Conservation (phyloP, 2,797 vertebrate species). For the Podarcis lilfordi region DNA sequence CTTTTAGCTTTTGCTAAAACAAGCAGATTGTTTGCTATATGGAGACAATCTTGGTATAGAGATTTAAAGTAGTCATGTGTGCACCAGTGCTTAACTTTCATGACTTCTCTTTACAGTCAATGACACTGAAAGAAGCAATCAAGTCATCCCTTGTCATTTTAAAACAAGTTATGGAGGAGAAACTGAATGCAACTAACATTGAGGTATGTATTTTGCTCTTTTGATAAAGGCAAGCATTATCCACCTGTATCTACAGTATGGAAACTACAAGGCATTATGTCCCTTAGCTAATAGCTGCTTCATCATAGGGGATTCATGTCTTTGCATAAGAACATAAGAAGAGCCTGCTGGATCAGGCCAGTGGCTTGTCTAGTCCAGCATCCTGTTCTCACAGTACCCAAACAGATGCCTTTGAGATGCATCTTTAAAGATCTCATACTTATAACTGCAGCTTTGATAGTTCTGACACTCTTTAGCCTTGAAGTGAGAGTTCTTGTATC, state of each 20-base stretch:
- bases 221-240: neutral
- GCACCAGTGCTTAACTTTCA: neutral
- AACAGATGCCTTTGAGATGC: no score
- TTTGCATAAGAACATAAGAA: no score
- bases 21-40: neutral
- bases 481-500: neutral
- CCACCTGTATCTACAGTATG: neutral
- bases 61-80: neutral
- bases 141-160: conserved; percentile 98
- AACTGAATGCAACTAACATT: conserved; percentile 98
- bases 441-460: neutral
- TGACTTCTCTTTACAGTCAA: conserved; percentile 82
- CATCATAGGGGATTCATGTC: neutral
- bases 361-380: no score
- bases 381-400: no score
- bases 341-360: no score
- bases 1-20: neutral
- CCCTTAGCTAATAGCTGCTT: neutral
- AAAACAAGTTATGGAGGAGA: conserved; percentile 99
- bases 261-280: neutral
- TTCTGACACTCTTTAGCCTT: neutral
- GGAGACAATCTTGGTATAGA: neutral
- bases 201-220: conserved; percentile 81
- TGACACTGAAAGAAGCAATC: conserved; percentile 99
- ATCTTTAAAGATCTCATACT: neutral